Evolutionary conservation across 2,113 vertebrate species (phyloP).

Genomic region (Amazona guildingii): DNA sequence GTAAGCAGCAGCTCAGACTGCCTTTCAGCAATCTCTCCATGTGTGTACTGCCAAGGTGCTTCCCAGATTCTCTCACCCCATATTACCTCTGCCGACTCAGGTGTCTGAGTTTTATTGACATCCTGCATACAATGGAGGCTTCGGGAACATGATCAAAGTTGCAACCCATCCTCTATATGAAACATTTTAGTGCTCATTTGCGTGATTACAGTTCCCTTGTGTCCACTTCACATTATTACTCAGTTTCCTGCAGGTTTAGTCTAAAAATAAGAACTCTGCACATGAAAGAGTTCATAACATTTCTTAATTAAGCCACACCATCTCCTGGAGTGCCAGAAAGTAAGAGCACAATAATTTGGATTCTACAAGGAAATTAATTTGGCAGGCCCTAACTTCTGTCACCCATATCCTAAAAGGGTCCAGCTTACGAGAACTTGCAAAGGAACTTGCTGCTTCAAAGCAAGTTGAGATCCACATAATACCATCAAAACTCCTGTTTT

Average conservation of each 20-base stretch:
- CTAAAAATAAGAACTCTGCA: neutral
- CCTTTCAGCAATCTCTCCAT: neutral
- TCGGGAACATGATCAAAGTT: neutral
- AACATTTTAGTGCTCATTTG: slow-evolving; percentile 23
- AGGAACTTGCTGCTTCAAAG: neutral
- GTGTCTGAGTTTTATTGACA: slow-evolving; percentile 2
- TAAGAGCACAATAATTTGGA: neutral
- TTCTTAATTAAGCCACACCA: neutral
- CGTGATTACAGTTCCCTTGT: slow-evolving; percentile 47
- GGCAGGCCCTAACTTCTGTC: neutral
- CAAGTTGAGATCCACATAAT: neutral
- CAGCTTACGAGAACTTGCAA: neutral
- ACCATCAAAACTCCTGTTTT: neutral
- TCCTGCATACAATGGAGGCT: neutral
- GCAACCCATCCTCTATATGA: neutral
- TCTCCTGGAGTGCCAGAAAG: neutral
- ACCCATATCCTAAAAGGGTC: neutral
- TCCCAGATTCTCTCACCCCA: neutral
- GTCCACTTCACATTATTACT: slow-evolving; percentile 27
- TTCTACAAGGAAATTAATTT: neutral
- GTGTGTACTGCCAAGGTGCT: neutral
- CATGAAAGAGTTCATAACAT: neutral
- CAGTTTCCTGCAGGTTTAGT: neutral
- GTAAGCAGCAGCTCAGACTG: neutral
- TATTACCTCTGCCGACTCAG: neutral